Base-by-base conservation (phyloP, 2,888 invertebrate genomes). In the Lucinisca nassula region DNA sequence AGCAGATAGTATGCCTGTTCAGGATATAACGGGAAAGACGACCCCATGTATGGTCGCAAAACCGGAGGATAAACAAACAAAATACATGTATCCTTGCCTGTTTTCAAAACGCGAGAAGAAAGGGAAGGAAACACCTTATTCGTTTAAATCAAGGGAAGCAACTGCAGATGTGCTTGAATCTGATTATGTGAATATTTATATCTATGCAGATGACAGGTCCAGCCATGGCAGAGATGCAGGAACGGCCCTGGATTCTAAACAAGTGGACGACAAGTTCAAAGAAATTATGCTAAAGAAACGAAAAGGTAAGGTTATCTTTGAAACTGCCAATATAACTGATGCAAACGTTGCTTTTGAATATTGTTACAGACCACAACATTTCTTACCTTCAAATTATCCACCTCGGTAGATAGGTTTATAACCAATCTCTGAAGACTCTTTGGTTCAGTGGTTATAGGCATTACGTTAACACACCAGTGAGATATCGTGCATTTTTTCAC, bases 251-350 rank as follows among this genome's bases (percentile, higher is more conserved):
- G 86, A 88, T 73, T 94, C 94, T 8, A 93, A 93, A 73, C 93
- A 94, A 72, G 92, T 94, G 0, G 94, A 95, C 75, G 92, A 92
- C 67, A 94, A 94, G 77, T 95, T 94, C 83, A 92, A 93, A 83
- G 94, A 94, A 79, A 95, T 95, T 58, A 91, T 95, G 89, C 83
- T 92, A 37, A 82, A 92, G 45, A 94, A 93, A 45, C 92, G 94
- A 79, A 93, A 92, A 93, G 94, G 94, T 94, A 91, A n/a, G n/a
- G n/a, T n/a, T n/a, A n/a, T n/a, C n/a, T n/a, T n/a, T n/a, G n/a
- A n/a, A n/a, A n/a, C n/a, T n/a, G n/a, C n/a, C n/a, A n/a, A n/a
- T n/a, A n/a, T n/a, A n/a, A n/a, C n/a, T n/a, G n/a, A n/a, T n/a
- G n/a, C n/a, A n/a, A n/a, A n/a, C n/a, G n/a, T n/a, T n/a, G n/a